Evolutionary conservation across 2,888 invertebrate genomes (phyloP).

Genomic region (Ariolimax columbianus): DNA sequence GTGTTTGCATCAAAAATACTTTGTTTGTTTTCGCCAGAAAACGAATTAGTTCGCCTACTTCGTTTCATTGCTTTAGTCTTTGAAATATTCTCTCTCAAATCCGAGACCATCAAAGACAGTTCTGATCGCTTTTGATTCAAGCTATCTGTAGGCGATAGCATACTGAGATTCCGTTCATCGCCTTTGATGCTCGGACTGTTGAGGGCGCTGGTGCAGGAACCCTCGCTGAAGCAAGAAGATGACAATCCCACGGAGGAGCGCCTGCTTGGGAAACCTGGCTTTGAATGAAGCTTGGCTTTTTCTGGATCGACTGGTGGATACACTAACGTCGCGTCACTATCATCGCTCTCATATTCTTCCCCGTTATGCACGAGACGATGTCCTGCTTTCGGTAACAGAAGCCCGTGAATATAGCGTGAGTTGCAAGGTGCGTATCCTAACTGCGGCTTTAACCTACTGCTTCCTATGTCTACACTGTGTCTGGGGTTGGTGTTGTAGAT

Average conservation of each 20-base stretch:
- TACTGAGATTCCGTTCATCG: slow-evolving; percentile 10
- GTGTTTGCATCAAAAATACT: neutral
- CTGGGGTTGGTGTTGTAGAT: neutral
- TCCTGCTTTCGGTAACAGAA: neutral
- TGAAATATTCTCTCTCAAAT: slow-evolving; percentile 47
- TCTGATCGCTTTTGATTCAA: slow-evolving; percentile 24
- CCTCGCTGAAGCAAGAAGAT: slow-evolving; percentile 31
- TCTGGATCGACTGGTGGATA: slow-evolving; percentile 28
- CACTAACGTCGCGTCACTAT: slow-evolving; percentile 45
- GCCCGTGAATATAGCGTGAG: neutral
- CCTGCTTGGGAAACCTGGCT: slow-evolving; percentile 8
- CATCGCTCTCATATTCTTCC: slow-evolving; percentile 44
- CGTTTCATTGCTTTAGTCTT: slow-evolving; percentile 49
- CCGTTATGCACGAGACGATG: neutral
- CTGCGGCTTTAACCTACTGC: neutral
- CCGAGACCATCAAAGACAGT: slow-evolving; percentile 34
- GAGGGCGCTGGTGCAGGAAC: slow-evolving; percentile 7
- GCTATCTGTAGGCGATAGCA: slow-evolving; percentile 1
- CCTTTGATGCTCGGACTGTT: slow-evolving; percentile 27
- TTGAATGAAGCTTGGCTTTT: neutral
- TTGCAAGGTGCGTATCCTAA: neutral
- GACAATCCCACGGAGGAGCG: slow-evolving; percentile 28
- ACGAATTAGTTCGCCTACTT: slow-evolving; percentile 44
- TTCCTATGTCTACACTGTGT: neutral
- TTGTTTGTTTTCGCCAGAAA: slow-evolving; percentile 37